Conservation (phyloP, 2,888 invertebrate genomes). For the Ectropis crepuscularia region DNA sequence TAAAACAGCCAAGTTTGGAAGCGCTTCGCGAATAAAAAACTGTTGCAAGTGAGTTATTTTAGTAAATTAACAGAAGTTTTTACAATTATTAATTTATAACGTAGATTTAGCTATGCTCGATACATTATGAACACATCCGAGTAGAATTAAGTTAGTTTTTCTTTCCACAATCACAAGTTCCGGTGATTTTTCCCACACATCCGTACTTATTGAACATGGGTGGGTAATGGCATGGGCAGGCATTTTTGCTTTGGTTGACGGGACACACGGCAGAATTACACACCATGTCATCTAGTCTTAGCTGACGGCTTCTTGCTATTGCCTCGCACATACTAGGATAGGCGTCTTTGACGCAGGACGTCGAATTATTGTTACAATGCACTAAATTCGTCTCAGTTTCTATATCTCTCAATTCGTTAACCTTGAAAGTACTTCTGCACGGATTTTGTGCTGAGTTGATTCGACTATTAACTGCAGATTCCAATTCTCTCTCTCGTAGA, state of each 20-base stretch:
- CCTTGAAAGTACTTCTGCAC: background rate
- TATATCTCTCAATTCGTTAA: background rate
- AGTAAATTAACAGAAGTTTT: too few relatives aligned
- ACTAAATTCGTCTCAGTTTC: background rate
- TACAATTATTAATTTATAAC: too few relatives aligned
- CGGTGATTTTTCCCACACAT: conserved; percentile 7
- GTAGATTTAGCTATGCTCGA: too few relatives aligned
- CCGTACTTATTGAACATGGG: background rate
- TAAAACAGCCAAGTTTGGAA: background rate
- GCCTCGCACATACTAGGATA: background rate
- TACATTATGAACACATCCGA: too few relatives aligned
- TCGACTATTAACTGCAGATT: background rate
- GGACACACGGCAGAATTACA: conserved; percentile 1
- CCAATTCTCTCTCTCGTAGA: background rate
- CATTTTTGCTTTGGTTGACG: background rate
- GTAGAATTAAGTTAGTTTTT: background rate
- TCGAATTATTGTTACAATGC: background rate
- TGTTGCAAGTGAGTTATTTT: too few relatives aligned
- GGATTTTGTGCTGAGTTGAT: background rate
- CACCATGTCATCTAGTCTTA: background rate
- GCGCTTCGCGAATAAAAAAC: too few relatives aligned
- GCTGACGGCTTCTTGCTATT: background rate
- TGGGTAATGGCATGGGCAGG: conserved; percentile 2
- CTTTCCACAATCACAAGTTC: conserved; percentile 2
- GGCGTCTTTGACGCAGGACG: background rate